Evolutionary conservation across 2,888 invertebrate species (phyloP), one percentile per base, ranked within the genome.

Genomic region (Mystacides longicornis): DNA sequence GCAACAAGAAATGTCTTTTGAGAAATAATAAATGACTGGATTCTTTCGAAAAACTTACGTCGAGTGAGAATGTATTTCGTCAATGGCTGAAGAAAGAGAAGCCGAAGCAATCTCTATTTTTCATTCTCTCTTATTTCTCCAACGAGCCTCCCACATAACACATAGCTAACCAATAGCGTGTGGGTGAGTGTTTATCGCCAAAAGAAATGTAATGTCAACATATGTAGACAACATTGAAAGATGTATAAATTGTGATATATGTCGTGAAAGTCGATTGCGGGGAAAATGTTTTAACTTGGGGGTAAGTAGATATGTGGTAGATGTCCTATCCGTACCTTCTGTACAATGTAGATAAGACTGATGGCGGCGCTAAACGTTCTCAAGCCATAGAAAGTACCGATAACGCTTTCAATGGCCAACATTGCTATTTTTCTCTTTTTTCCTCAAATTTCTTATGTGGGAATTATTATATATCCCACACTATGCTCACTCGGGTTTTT

Each of bases 291-390:
- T 37, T 37, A 37, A 37, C 37, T 37, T 37, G 20, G 16, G 45
- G 19, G 45, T 21, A 45, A 19, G 21, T 45, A 19, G 45, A 45
- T 45, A 20, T n/a, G n/a, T n/a, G n/a, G n/a, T n/a, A 20, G 20
- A 21, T 45, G 45, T 16, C 45, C 45, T 45, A 19, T 45, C 45
- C 20, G 20, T 19, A 11, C 20, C 20, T 45, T 21, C 45, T 45
- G 45, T 45, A 45, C 20, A 45, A 45, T 45, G 45, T 7, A 45
- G 45, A 45, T 45, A 45, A 45, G 45, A 45, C 20, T 45, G 45
- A 45, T 45, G 45, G 19, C 21, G 45, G 45, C 21, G 20, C 21
- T 11, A 45, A 45, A 45, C 16, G 19, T 45, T 45, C 45, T 45
- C 18, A 11, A 19, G 20, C 45, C 45, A 45, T 45, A 45, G 5